A percentile compares a stretch with the other conserved stretches of the same genome.
Evolutionary conservation across 2,888 invertebrate species (phyloP).

Genomic region (Agrotis clavis): DNA sequence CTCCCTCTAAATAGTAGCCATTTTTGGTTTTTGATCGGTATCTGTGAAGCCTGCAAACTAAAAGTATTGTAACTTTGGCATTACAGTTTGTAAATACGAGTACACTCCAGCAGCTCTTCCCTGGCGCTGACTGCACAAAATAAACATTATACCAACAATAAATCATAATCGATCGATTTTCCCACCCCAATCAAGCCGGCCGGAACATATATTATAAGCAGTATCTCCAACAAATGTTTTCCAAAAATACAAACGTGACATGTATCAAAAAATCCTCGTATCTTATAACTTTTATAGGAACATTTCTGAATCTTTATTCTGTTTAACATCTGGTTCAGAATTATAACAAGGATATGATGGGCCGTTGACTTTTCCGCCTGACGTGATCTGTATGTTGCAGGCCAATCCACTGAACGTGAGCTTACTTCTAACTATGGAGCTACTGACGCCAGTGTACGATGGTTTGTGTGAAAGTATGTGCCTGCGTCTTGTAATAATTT

Average conservation of each 20-base stretch:
- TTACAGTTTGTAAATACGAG: no score
- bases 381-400: constrained; percentile 58
- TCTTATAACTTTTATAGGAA: constrained; percentile 19
- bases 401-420: constrained; percentile 56
- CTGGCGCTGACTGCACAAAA: no score
- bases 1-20: no score
- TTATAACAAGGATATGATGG: constrained; percentile 61
- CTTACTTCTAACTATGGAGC: constrained; percentile 36
- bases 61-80: no score
- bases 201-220: background rate
- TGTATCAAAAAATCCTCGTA: background rate
- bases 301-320: constrained; percentile 28
- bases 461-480: constrained; percentile 41
- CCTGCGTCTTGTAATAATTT: constrained; percentile 17
- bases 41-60: no score
- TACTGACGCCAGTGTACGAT: constrained; percentile 5
- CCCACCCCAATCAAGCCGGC: background rate
- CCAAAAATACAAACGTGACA: background rate
- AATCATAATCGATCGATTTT: background rate
- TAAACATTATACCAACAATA: background rate
- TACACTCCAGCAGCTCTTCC: no score
- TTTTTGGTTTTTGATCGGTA: no score
- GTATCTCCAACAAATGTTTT: background rate
- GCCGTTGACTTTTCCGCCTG: constrained; percentile 63
- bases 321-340: constrained; percentile 55